These are phyloP conservation scores for Girardia tigrina DNA, from an alignment of 2,888 invertebrate genomes.

Conservation along the genomic window DNA sequence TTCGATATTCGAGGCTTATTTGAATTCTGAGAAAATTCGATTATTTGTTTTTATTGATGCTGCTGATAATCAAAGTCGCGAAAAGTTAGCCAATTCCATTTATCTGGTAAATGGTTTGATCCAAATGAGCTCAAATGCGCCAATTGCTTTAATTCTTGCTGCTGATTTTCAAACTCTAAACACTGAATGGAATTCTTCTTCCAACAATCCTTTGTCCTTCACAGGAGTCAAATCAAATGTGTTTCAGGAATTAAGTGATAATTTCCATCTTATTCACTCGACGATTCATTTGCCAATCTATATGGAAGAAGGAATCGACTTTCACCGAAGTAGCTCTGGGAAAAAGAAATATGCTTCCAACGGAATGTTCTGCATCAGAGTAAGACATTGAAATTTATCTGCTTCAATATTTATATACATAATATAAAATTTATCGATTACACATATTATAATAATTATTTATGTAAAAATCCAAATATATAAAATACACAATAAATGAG, in stretches of 20 bases:
- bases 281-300: constrained; percentile 24
- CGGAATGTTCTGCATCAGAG: not conserved
- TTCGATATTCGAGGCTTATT: constrained; percentile 4
- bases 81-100: constrained; percentile 14
- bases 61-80: not conserved
- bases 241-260: not conserved
- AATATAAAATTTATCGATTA: too few species aligned
- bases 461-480: too few species aligned
- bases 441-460: too few species aligned
- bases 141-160: constrained; percentile 1
- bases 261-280: constrained; percentile 5
- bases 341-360: not conserved
- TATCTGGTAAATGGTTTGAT: not conserved
- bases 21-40: not conserved
- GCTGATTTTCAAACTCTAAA: constrained; percentile 8
- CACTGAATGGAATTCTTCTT: not conserved
- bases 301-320: constrained; percentile 18
- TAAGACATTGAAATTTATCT: too few species aligned
- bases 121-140: not conserved
- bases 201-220: not conserved
- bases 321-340: not conserved
- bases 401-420: too few species aligned
- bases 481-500: too few species aligned
- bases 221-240: not conserved
- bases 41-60: constrained; percentile 13